phyloP scores from a whole-genome alignment of 2,113 vertebrate genomes.

The Vidua macroura region DNA sequence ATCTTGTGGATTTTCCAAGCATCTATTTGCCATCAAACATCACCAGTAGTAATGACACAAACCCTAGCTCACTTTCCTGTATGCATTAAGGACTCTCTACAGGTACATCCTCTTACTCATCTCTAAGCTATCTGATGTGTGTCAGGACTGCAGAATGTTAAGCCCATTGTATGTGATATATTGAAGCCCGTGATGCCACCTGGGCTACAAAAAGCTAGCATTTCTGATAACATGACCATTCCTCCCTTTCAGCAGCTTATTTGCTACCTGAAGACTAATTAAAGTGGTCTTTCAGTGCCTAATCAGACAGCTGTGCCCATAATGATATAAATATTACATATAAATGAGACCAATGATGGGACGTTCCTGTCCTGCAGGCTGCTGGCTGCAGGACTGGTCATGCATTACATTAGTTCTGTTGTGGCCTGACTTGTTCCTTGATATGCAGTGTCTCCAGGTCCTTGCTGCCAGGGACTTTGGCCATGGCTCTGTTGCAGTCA shows the following conservation, averaged over 20 bases:
- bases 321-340: not conserved
- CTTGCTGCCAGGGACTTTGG: not conserved
- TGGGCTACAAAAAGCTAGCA: not conserved
- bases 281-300: not conserved
- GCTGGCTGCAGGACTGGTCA: not conserved
- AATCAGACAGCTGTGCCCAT: not conserved
- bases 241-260: not conserved
- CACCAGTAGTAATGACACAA: not conserved
- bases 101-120: not conserved
- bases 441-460: not conserved
- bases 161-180: not conserved
- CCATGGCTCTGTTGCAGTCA: not conserved
- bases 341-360: not conserved
- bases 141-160: not conserved
- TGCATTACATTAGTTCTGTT: not conserved
- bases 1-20: not conserved
- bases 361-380: not conserved
- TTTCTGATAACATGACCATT: not conserved
- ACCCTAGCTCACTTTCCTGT: not conserved
- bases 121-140: not conserved
- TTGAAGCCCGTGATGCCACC: not conserved
- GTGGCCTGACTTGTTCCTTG: not conserved
- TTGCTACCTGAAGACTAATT: not conserved
- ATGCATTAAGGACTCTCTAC: not conserved
- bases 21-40: constrained; percentile 12